phyloP scores from a whole-genome alignment of 2,888 invertebrate genomes.

The Gerris lacustris region DNA sequence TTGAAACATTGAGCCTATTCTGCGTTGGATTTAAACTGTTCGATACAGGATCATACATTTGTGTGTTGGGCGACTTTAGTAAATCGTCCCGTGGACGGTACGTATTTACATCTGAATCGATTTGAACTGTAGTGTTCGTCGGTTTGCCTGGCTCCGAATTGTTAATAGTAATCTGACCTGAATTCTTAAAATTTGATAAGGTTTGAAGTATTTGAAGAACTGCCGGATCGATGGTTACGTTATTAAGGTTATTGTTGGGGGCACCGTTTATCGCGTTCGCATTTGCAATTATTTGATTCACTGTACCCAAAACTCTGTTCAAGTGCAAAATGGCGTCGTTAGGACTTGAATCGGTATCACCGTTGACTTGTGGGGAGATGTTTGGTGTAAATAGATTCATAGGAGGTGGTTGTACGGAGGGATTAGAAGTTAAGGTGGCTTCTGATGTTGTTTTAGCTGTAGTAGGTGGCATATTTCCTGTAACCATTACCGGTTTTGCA shows the following conservation, averaged over 20 bases:
- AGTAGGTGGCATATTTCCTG: neutral
- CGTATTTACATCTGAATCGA: neutral
- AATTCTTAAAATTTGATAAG: neutral
- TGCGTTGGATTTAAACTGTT: neutral
- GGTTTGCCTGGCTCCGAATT: neutral
- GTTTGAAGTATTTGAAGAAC: neutral
- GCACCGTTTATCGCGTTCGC: neutral
- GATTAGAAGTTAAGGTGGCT: neutral
- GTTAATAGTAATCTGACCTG: neutral
- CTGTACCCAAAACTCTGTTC: neutral
- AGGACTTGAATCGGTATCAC: neutral
- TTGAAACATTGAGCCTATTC: neutral
- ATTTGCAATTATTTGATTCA: neutral
- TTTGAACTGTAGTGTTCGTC: neutral
- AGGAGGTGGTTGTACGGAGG: neutral
- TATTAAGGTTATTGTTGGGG: neutral
- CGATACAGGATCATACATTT: neutral
- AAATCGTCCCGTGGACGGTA: neutral
- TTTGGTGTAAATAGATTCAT: neutral
- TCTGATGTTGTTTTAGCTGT: neutral
- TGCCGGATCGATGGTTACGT: neutral
- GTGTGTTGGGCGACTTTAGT: neutral
- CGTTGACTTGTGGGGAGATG: neutral
- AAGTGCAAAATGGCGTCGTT: neutral
- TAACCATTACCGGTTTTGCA: neutral